Conservation (phyloP, 2,888 invertebrate species). For the Branchinecta sandiegonensis region DNA sequence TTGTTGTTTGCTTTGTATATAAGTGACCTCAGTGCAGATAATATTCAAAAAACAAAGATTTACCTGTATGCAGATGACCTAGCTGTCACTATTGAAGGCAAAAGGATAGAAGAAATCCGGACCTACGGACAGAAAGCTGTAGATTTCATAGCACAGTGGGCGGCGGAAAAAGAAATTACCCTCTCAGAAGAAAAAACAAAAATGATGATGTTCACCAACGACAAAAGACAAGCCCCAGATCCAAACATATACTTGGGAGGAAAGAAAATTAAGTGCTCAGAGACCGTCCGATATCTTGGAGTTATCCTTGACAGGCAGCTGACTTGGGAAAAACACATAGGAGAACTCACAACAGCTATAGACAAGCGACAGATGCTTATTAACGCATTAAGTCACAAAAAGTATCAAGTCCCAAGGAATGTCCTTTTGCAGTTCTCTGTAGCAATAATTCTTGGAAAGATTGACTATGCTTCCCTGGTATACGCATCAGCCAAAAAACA, state of each 20-base stretch:
- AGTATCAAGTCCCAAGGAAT: neutral
- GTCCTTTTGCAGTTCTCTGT: neutral
- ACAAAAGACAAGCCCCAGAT: constrained; percentile 3
- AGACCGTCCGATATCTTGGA: neutral
- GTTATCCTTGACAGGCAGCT: constrained; percentile 4
- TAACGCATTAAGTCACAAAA: neutral
- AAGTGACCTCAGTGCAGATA: no score
- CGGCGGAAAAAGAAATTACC: constrained; percentile 1
- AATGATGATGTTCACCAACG: constrained; percentile 11
- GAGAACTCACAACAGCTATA: no score
- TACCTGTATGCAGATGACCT: no score
- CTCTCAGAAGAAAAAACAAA: constrained; percentile 2
- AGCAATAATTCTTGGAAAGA: neutral
- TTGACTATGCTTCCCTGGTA: neutral
- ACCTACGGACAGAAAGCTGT: no score
- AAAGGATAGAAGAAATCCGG: no score
- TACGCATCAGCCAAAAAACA: neutral
- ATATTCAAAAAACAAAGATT: no score
- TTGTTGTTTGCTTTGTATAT: no score
- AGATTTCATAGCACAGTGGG: no score
- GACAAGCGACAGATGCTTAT: neutral
- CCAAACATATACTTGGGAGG: constrained; percentile 1
- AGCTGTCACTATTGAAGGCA: no score
- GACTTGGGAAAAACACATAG: no score
- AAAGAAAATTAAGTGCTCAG: neutral